These are phyloP conservation scores for Pandemis heparana DNA, from an alignment of 2,888 invertebrate genomes.

Conservation along the genomic window DNA sequence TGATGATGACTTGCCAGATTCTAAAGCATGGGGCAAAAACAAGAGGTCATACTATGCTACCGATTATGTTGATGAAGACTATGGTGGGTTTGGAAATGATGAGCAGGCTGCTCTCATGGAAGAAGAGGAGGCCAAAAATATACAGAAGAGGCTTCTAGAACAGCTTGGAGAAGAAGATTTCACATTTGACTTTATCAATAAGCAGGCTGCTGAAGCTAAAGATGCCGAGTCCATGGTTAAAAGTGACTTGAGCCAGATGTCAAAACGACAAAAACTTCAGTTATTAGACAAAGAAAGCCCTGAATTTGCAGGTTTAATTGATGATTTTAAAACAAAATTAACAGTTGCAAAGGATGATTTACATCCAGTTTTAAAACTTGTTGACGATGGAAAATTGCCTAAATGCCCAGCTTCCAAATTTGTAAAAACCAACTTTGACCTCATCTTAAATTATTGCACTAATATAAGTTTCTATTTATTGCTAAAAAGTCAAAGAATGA, in stretches of 20 bases:
- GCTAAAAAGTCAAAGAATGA: constrained; percentile 90
- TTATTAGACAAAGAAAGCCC: constrained; percentile 94
- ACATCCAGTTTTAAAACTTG: constrained; percentile 88
- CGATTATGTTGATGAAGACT: constrained; percentile 96
- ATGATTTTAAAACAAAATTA: constrained; percentile 91
- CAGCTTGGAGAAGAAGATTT: constrained; percentile 93
- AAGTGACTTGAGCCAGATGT: constrained; percentile 91
- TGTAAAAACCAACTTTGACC: constrained; percentile 88
- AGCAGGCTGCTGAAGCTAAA: constrained; percentile 69
- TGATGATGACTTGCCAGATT: constrained; percentile 90
- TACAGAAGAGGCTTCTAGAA: constrained; percentile 91
- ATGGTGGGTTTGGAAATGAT: constrained; percentile 88
- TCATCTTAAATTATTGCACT: constrained; percentile 92
- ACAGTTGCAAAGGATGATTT: constrained; percentile 88
- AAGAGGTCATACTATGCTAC: constrained; percentile 93
- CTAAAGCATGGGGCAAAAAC: constrained; percentile 95
- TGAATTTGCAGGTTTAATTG: constrained; percentile 91
- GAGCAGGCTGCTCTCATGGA: constrained; percentile 91
- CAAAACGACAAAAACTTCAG: constrained; percentile 90
- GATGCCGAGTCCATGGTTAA: constrained; percentile 87
- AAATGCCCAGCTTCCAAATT: constrained; percentile 89
- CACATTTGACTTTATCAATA: constrained; percentile 85
- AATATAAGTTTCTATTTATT: constrained; percentile 95
- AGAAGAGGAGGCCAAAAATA: constrained; percentile 93
- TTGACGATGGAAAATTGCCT: constrained; percentile 87